These are phyloP conservation scores for Platycheirus rosarum DNA, from an alignment of 2,888 invertebrate species.

Conservation along the genomic window DNA sequence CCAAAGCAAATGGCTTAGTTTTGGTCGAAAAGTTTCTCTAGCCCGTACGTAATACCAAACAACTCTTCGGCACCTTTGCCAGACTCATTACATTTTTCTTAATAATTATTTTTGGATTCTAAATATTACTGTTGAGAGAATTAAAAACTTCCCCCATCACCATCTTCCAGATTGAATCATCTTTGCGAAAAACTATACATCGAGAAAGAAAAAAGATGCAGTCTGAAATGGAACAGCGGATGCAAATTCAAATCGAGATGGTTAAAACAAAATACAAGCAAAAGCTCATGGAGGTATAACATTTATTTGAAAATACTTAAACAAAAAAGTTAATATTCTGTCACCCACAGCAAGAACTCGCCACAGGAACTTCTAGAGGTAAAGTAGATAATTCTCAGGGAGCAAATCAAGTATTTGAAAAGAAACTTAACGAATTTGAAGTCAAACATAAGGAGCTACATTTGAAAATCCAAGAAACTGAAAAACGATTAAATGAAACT, in stretches of 20 bases:
- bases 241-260: constrained; percentile 79
- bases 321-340: not conserved
- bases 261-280: constrained; percentile 79
- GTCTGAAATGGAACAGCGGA: constrained; percentile 77
- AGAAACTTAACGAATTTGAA: constrained; percentile 78
- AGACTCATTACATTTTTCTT: too few relatives aligned
- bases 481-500: constrained; percentile 31
- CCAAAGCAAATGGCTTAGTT: too few relatives aligned
- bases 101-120: too few relatives aligned
- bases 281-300: constrained; percentile 78
- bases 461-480: constrained; percentile 76
- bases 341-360: constrained; percentile 76
- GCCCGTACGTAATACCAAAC: too few relatives aligned
- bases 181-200: constrained; percentile 78
- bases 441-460: constrained; percentile 77
- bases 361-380: constrained; percentile 71
- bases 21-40: too few relatives aligned
- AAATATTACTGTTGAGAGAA: too few relatives aligned
- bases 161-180: constrained; percentile 77
- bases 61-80: too few relatives aligned
- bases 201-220: constrained; percentile 78
- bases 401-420: constrained; percentile 77
- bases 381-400: constrained; percentile 72
- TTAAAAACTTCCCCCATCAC: not conserved
- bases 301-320: not conserved